Base-by-base conservation (phyloP, 2,113 vertebrate species). In the Tyto alba region DNA sequence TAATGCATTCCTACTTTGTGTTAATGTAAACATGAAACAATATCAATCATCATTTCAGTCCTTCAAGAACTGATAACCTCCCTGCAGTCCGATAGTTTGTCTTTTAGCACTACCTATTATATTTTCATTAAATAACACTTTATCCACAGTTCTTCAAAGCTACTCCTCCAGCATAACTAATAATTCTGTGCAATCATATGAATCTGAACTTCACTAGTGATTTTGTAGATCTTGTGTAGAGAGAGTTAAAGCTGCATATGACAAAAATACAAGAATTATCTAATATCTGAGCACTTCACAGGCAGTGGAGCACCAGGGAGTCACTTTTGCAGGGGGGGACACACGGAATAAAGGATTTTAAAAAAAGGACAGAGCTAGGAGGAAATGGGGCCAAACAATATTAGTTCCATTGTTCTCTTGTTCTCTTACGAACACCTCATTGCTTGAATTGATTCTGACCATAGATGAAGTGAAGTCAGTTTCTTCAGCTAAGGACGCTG, bases 51-150 rank as follows among this genome's bases (percentile, higher is more conserved):
- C 29, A 18, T 68, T 64, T 74, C 34, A 36, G 34, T 71, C 6
- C 7, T 81, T 67, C 26, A 85, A 79, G 79, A 75, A n/a, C 32
- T 50, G 27, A 13, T 45, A 69, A 62, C 22, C 7, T 82, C 11
- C 10, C 23, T 71, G 6, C 0, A 0, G 13, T 56, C 18, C 2
- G 1, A 25, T 22, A 32, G 15, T 41, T 69, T 86, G 45, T 72
- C 57, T 91, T 88, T 72, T 57, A 71, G 20, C 20, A 25, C 8
- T 53, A n/a, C 2, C 9, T 3, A 2, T 79, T 64, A 56, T 45
- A 18, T 55, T 88, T 78, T 72, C 5, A 63, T 68, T 72, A 72
- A 71, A 75, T n/a, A 72, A 41, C 25, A 50, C 6, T 59, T 73
- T 57, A 34, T 62, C 19, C 2, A 16, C 19, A 53, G 20, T 11